A percentile compares a stretch with the other conserved stretches of the same genome.
These are phyloP conservation scores for Arbacia lixula DNA, from an alignment of 53 echinoderm and acorn worm species.

Conservation along the genomic window DNA sequence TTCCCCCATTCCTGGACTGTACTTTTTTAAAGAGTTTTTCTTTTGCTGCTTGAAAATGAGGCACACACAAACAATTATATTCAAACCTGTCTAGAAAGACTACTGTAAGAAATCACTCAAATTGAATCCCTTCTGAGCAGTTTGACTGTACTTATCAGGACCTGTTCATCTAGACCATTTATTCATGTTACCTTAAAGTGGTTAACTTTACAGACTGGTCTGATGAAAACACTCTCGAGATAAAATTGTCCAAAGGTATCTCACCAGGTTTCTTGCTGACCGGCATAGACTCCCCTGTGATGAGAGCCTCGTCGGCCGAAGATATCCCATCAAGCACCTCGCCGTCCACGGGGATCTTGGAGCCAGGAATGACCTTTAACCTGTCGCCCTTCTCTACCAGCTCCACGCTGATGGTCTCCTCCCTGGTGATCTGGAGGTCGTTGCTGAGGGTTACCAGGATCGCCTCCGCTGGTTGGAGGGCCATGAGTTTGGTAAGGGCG, in stretches of 20 bases:
- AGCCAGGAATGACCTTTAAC: conserved; percentile 86
- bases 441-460: conserved; percentile 75
- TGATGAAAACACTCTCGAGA: too few relatives aligned
- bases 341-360: conserved; percentile 97
- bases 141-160: too few relatives aligned
- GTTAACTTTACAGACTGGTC: too few relatives aligned
- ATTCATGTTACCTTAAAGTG: too few relatives aligned
- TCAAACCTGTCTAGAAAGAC: too few relatives aligned
- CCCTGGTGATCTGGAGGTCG: conserved; percentile 64
- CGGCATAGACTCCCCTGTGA: conserved; percentile 98
- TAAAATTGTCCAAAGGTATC: background rate
- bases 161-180: too few relatives aligned
- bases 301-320: conserved; percentile 84
- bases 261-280: conserved; percentile 94
- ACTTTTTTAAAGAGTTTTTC: too few relatives aligned
- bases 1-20: too few relatives aligned
- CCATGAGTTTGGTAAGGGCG: conserved; percentile 96
- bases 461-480: conserved; percentile 93
- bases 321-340: conserved; percentile 92
- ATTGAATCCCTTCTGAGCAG: background rate
- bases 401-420: conserved; percentile 78
- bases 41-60: too few relatives aligned
- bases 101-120: too few relatives aligned
- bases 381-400: conserved; percentile 85
- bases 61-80: too few relatives aligned